phyloP scores from a whole-genome alignment of 2,113 vertebrate species.

The Ellobius talpinus region DNA sequence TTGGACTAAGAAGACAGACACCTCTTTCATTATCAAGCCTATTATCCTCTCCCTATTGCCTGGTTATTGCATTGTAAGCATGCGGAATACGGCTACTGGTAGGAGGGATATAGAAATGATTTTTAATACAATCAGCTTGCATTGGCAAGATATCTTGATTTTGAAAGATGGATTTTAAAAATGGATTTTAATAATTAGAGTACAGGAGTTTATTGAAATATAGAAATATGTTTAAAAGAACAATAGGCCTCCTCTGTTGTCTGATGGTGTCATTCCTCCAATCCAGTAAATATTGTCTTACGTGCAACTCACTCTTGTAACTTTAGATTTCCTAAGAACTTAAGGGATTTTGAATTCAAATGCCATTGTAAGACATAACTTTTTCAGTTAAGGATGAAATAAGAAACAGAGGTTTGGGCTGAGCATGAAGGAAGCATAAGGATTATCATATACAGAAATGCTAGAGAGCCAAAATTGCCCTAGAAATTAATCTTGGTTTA shows the following conservation, averaged over 20 bases:
- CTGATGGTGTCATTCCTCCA: not conserved
- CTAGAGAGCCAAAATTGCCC: not conserved
- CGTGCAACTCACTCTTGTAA: not conserved
- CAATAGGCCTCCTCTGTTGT: not conserved
- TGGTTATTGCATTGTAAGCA: not conserved
- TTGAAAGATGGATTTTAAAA: slow-evolving; percentile 2
- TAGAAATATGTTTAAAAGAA: not conserved
- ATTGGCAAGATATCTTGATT: slow-evolving; percentile 37
- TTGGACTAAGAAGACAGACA: not conserved
- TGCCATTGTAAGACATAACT: not conserved
- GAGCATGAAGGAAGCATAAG: not conserved
- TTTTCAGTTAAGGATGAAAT: slow-evolving; percentile 2
- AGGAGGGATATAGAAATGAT: not conserved
- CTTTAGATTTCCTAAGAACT: not conserved
- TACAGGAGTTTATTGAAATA: not conserved
- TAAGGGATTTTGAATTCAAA: slow-evolving; percentile 17
- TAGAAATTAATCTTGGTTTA: slow-evolving; percentile 13
- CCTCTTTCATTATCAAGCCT: not conserved
- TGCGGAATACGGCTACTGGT: not conserved
- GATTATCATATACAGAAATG: slow-evolving; percentile 19
- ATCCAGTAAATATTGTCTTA: slow-evolving; percentile 32
- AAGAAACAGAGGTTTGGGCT: slow-evolving; percentile 30
- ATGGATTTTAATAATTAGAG: slow-evolving; percentile 50
- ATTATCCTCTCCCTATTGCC: not conserved
- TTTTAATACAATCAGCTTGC: slow-evolving; percentile 10